Evolutionary conservation across 1,140 invertebrate genomes (phyloP), one percentile per base, ranked within the genome.

Genomic region (Pogonomyrmex barbatus): DNA sequence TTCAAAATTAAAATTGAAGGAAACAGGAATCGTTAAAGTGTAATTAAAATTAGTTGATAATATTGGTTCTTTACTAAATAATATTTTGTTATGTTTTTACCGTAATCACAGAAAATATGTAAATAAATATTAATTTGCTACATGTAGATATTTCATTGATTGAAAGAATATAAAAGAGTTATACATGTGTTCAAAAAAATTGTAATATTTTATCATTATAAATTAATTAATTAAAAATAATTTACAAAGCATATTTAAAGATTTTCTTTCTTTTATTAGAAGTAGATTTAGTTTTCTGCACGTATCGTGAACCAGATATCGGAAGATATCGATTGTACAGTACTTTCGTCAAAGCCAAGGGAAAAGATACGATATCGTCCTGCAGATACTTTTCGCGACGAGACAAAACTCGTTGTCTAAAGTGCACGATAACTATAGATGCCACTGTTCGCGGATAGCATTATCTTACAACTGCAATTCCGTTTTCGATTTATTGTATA

Each of bases 361-460:
- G 47, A 54, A 71, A 68, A 82, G 65, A 71, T 86, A 70, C 54
- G 65, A 60, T 86, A 86, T 86, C 65, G 63, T 82, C 70, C 45
- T 17, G 14, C 14, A n/a, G 30, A 60, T 81, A 17, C 54, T 70
- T 68, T 39, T 36, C 17, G 33, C 62, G 17, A n/a, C 36, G 62
- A 58, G 45, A 63, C 12, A 70, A 86, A 86, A 86, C 85, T 86
- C 85, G 85, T 86, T 86, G 42, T 71, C 14, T 50, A 68, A 86
- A 86, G 77, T 86, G 65, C 85, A 86, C 85, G 85, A 82, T 83
- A 83, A 75, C 79, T 73, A 60, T 50, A 83, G 30, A 83, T 83
- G 39, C 30, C 47, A 83, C 62, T 68, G 68, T 62, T 73, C 73
- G 68, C 30, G 67, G 33, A 6, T 82, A 12, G 42, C 54, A 24